Conservation (phyloP, 2,797 vertebrate species). For the Onychomys arenicola region DNA sequence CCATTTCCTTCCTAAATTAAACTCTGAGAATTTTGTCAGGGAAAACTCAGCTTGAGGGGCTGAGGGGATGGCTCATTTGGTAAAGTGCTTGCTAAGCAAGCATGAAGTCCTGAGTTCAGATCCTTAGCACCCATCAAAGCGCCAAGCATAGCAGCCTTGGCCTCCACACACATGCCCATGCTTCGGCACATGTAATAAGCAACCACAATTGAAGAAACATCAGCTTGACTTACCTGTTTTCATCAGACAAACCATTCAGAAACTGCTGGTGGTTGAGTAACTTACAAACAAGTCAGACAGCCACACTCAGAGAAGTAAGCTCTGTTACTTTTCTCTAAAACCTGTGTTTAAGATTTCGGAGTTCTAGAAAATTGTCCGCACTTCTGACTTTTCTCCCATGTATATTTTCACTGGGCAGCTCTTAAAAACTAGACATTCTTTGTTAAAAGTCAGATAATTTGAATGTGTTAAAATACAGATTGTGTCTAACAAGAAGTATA, state of each 20-base stretch:
- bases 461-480: slow-evolving; percentile 51
- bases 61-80: background rate
- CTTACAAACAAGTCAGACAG: slow-evolving; percentile 64
- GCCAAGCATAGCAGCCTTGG: background rate
- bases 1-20: slow-evolving; percentile 58
- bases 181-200: background rate
- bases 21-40: background rate
- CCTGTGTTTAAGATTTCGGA: slow-evolving; percentile 8
- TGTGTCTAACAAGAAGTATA: background rate
- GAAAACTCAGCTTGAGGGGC: background rate
- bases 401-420: slow-evolving; percentile 29
- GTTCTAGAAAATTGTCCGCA: background rate
- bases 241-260: slow-evolving; percentile 54
- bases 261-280: slow-evolving; percentile 45
- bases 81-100: background rate
- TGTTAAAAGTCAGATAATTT: slow-evolving; percentile 49
- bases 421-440: slow-evolving; percentile 14
- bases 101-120: background rate
- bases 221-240: slow-evolving; percentile 73
- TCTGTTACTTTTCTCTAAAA: slow-evolving; percentile 15
- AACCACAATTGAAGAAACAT: background rate
- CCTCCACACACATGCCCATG: background rate
- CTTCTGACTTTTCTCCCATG: slow-evolving; percentile 29
- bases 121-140: background rate
- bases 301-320: slow-evolving; percentile 33